Base-by-base conservation (phyloP, 2,113 vertebrate species). In the Sula dactylatra region DNA sequence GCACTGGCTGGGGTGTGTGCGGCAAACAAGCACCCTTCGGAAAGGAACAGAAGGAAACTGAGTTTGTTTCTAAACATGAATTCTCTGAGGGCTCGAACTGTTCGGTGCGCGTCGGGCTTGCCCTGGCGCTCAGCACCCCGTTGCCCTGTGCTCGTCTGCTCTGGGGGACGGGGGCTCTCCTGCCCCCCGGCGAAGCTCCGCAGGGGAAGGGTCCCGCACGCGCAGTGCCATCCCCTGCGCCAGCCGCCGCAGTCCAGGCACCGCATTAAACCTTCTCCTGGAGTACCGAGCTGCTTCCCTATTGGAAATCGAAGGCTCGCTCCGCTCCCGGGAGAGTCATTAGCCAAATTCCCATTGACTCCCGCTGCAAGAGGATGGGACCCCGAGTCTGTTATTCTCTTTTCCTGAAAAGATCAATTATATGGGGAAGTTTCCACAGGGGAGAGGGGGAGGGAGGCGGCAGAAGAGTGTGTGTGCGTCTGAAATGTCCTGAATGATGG, bases 401-500 rank as follows among this genome's bases (percentile, higher is more conserved):
- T 86, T 76, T 96, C 73, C 83, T 88, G 67, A 97, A 86, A 83
- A 88, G 88, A 97, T 97, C 90, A 74, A 91, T 96, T 93, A 82
- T 82, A 72, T 22, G 84, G 78, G 71, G 78, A 94, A 94, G 91
- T 91, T 96, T 97, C 94, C 80, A 50, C 79, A 24, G 82, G 82
- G 34, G 50, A 78, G 26, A 64, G 64, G 56, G 72, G 91, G 64
- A 74, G 72, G 36, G 59, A 74, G 32, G 85, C 88, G 31, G 73
- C 84, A 18, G 36, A 47, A 44, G 71, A 76, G 70, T 45, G 65
- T n/a, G 93, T 89, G 95, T 94, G 88, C n/a, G n/a, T 95, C 56
- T 71, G 95, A 85, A 82, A 56, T 9, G 44, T 73, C 90, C 79
- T 79, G 74, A 97, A 50, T 78, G 95, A 91, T 13, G 70, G 77